Conservation (phyloP, 2,888 invertebrate genomes). For the Melolontha melolontha region DNA sequence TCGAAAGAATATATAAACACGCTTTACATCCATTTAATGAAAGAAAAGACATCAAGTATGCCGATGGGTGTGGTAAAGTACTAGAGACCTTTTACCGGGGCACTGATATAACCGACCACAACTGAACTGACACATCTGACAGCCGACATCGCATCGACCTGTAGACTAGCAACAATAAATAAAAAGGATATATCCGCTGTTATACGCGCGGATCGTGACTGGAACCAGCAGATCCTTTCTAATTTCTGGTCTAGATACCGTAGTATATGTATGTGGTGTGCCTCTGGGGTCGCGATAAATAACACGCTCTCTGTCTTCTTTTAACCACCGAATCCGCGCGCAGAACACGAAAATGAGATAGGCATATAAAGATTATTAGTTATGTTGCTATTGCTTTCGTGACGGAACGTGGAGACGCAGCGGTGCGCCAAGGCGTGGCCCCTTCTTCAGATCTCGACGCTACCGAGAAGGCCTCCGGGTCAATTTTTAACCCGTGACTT, state of each 20-base stretch:
- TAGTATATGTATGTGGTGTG: conserved; percentile 37
- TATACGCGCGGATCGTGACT: conserved; percentile 57
- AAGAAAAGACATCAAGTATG: conserved; percentile 11
- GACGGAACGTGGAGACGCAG: conserved; percentile 24
- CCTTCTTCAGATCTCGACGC: conserved; percentile 28
- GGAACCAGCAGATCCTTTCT: conserved; percentile 58
- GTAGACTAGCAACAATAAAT: conserved; percentile 33
- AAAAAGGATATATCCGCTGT: conserved; percentile 49
- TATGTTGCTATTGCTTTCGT: conserved; percentile 11
- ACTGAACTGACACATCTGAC: conserved; percentile 32
- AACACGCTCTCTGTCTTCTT: conserved; percentile 38
- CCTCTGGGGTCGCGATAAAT: conserved; percentile 35
- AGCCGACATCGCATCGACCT: conserved; percentile 30
- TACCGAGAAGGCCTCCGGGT: conserved; percentile 30
- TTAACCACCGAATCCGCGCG: conserved; percentile 23
- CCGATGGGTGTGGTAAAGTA: conserved; percentile 32
- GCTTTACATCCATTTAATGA: background rate
- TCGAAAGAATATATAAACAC: background rate
- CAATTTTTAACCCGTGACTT: conserved; percentile 32
- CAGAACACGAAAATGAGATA: conserved; percentile 7
- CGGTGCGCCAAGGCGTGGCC: conserved; percentile 33
- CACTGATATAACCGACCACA: conserved; percentile 22
- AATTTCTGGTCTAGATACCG: conserved; percentile 55
- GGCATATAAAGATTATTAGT: conserved; percentile 24
- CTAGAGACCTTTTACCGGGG: conserved; percentile 32